Evolutionary conservation across 1,140 invertebrate species (phyloP), one percentile per base, ranked within the genome.

Genomic region (Notospermus geniculatus): DNA sequence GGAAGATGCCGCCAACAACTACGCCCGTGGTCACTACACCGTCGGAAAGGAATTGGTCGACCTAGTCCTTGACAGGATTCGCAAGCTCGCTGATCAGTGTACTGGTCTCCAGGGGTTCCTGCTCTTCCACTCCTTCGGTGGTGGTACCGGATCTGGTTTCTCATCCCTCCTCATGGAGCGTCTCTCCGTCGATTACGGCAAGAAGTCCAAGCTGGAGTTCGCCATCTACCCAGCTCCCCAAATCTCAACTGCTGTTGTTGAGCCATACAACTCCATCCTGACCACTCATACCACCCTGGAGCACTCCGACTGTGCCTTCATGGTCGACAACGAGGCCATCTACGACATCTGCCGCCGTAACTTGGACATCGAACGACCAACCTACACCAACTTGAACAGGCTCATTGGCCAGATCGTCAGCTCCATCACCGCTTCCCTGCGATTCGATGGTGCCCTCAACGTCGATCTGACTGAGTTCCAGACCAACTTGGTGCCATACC

Each of bases 271-370:
- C 60, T 77, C 80, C 29, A 79, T 82, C 30, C 69, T 82, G 54
- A 82, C 80, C 59, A 83, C 82, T 32, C 81, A 83, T 59, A 80
- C 81, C 52, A 82, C 80, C 19, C 67, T 82, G 30, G 80, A 82
- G 46, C 80, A 82, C 62, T 82, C 80, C 5, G 80, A 82, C 65
- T 82, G 80, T 60, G 78, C 81, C 22, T 82, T 83, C 66, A 72
- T 92, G 89, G 71, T 92, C 22, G 90, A 92, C 82, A 92, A 88
- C 78, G 91, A 93, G 78, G 91, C 91, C 66, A 93, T 94, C 73
- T 95, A 93, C 69, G 91, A 95, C 77, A 93, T 95, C 78, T 95
- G 92, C 82, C 85, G 90, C 46, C 85, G 90, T 46, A 93, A 93
- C 75, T 78, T 95, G 71, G 91, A 93, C 79, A 91, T 95, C 65